Evolutionary conservation across 2,797 vertebrate genomes (phyloP).

Genomic region (Diplodus puntazzo): DNA sequence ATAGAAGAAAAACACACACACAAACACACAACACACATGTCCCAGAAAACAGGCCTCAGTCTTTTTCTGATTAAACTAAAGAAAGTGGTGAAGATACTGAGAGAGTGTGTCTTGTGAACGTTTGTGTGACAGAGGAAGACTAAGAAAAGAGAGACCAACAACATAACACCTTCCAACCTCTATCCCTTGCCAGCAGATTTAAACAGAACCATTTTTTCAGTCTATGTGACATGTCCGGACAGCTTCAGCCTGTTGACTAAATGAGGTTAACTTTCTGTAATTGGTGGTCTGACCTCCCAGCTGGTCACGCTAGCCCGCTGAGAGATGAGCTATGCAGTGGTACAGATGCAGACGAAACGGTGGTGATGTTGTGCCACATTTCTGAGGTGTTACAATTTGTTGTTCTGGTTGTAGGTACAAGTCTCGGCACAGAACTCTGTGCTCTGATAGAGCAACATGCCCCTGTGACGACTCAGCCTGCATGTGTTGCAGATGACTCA

Average conservation of each 20-base stretch:
- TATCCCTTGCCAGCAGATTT: slow-evolving; percentile 12
- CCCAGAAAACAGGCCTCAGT: slow-evolving; percentile 57
- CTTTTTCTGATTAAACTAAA: slow-evolving; percentile 64
- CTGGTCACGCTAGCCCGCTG: slow-evolving; percentile 9
- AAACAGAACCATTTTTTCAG: slow-evolving; percentile 11
- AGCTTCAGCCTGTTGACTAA: slow-evolving; percentile 51
- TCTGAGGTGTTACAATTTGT: slow-evolving; percentile 29
- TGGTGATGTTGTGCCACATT: slow-evolving; percentile 32
- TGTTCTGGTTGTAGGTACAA: slow-evolving; percentile 26
- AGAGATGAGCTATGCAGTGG: slow-evolving; percentile 37
- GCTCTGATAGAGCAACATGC: slow-evolving; percentile 20
- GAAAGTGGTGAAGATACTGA: slow-evolving; percentile 5
- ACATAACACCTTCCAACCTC: slow-evolving; percentile 6
- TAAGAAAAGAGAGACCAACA: neutral
- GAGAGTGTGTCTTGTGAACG: slow-evolving; percentile 15
- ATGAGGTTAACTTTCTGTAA: slow-evolving; percentile 62
- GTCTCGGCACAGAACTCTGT: slow-evolving; percentile 47
- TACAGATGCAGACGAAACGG: slow-evolving; percentile 3
- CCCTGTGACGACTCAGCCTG: slow-evolving; percentile 16
- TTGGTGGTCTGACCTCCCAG: slow-evolving; percentile 59
- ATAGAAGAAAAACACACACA: slow-evolving; percentile 31
- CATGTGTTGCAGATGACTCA: slow-evolving; percentile 49
- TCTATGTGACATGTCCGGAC: slow-evolving; percentile 53
- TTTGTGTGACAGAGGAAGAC: slow-evolving; percentile 8
- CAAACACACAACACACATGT: slow-evolving; percentile 22